These are phyloP conservation scores for Otus sunia DNA, from an alignment of 2,113 vertebrate species.

Conservation along the genomic window DNA sequence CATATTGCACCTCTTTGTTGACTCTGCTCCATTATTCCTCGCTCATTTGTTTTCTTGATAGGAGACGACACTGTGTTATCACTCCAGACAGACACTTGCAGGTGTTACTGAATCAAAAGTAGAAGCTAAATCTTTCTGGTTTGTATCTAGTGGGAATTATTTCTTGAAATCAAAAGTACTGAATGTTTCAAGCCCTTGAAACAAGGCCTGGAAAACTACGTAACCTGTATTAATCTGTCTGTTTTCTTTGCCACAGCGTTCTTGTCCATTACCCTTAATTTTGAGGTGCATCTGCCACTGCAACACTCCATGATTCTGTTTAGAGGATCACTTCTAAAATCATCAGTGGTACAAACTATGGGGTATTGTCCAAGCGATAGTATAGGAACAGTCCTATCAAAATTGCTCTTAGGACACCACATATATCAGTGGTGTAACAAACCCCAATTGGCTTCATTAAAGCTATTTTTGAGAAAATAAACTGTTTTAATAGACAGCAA, in stretches of 20 bases:
- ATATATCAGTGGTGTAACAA: neutral
- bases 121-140: neutral
- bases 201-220: neutral
- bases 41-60: neutral
- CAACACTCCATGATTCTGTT: neutral
- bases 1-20: neutral
- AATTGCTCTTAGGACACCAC: neutral
- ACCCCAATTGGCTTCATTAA: constrained; percentile 25
- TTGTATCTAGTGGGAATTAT: neutral
- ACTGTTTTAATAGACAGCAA: constrained; percentile 22
- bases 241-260: neutral
- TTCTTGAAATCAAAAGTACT: neutral
- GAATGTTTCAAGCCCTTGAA: neutral
- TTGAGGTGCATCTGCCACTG: neutral
- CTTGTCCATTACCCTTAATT: neutral
- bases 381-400: neutral
- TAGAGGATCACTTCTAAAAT: neutral
- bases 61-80: neutral
- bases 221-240: neutral
- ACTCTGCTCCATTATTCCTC: neutral
- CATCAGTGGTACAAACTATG: neutral
- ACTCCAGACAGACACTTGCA: neutral
- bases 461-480: constrained; percentile 31
- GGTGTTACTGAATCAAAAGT: neutral
- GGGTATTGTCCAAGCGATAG: neutral